A percentile compares a stretch with the other conserved stretches of the same genome.
Conservation (phyloP, 2,888 invertebrate species). For the Caenorhabditis sulstoni region DNA sequence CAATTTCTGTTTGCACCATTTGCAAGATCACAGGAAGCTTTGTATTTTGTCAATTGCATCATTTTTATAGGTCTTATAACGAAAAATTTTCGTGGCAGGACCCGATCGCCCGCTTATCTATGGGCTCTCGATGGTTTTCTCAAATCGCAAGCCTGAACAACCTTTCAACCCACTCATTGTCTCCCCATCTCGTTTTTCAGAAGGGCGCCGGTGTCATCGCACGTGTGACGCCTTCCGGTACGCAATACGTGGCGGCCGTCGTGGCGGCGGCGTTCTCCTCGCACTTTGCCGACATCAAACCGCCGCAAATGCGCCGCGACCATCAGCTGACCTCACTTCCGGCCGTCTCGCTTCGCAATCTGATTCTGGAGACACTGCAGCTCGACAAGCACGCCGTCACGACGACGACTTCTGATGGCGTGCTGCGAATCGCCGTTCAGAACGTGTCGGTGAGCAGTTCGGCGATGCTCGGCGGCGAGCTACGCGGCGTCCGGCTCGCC, state of each 20-base stretch:
- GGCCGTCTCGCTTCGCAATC: slow-evolving; percentile 35
- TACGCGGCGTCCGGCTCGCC: slow-evolving; percentile 26
- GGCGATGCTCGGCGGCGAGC: slow-evolving; percentile 36
- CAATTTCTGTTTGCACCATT: too few species aligned
- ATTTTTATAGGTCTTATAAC: too few species aligned
- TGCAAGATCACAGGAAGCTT: too few species aligned
- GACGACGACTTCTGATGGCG: slow-evolving; percentile 28
- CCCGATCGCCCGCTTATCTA: too few species aligned
- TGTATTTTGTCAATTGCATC: too few species aligned
- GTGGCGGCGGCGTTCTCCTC: slow-evolving; percentile 69
- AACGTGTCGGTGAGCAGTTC: slow-evolving; percentile 55
- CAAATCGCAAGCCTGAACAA: too few species aligned
- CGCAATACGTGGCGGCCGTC: slow-evolving; percentile 72
- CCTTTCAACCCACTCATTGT: too few species aligned
- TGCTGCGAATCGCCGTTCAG: slow-evolving; percentile 18
- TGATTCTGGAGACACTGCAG: slow-evolving; percentile 46
- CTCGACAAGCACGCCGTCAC: slow-evolving; percentile 45
- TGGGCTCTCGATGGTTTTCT: too few species aligned
- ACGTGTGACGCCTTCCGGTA: slow-evolving; percentile 72
- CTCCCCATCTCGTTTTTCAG: slow-evolving; percentile 51
- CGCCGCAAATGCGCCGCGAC: slow-evolving; percentile 30
- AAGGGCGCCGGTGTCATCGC: slow-evolving; percentile 72
- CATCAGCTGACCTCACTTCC: slow-evolving; percentile 21
- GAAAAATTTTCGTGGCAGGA: too few species aligned
- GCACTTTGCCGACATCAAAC: slow-evolving; percentile 66